Evolutionary conservation across 2,888 invertebrate species (phyloP).

Genomic region (Himalopsyche japonica): DNA sequence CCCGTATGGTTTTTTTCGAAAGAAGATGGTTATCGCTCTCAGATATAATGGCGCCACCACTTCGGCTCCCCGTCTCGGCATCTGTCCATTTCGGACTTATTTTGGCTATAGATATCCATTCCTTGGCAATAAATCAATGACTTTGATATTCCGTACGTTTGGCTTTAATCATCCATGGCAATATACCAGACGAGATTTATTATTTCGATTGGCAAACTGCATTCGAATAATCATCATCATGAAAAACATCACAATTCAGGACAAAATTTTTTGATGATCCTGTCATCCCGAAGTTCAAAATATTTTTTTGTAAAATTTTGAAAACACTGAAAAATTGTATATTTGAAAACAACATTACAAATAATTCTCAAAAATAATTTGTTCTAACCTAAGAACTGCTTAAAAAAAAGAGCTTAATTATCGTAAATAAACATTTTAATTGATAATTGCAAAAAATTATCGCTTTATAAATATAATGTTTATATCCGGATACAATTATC

Average conservation of each 20-base stretch:
- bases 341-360: too few relatives aligned
- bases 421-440: too few relatives aligned
- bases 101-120: not conserved
- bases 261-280: too few relatives aligned
- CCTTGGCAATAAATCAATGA: not conserved
- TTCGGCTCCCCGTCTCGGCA: not conserved
- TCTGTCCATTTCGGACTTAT: not conserved
- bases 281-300: too few relatives aligned
- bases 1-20: not conserved
- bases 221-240: not conserved
- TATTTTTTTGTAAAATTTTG: too few relatives aligned
- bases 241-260: not conserved
- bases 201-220: not conserved
- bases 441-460: too few relatives aligned
- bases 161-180: not conserved
- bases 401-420: too few relatives aligned
- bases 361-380: too few relatives aligned
- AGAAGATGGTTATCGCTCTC: not conserved
- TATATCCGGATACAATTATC: too few relatives aligned
- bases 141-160: not conserved
- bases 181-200: not conserved
- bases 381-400: too few relatives aligned
- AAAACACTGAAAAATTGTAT: too few relatives aligned
- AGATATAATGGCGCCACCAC: not conserved
- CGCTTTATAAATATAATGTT: too few relatives aligned